A percentile compares a stretch with the other conserved stretches of the same genome.
These are phyloP conservation scores for Mastomys natalensis DNA, from an alignment of 2,113 vertebrate species.

Conservation along the genomic window DNA sequence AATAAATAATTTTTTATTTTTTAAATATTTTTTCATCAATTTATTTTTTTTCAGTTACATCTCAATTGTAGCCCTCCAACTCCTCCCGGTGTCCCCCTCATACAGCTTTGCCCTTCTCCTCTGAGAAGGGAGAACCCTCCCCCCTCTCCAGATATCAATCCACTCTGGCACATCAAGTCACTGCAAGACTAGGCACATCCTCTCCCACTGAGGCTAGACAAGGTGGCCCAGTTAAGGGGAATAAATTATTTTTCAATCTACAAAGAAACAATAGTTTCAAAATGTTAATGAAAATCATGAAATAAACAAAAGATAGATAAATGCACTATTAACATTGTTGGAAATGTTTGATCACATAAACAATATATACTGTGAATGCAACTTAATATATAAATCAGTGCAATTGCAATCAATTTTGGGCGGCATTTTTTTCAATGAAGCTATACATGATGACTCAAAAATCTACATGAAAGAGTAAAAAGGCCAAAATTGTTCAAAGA, in stretches of 20 bases:
- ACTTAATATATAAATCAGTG: background rate
- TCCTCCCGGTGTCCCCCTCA: too few relatives aligned
- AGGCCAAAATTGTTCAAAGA: background rate
- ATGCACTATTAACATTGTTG: background rate
- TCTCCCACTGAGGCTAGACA: too few relatives aligned
- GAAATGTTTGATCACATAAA: background rate
- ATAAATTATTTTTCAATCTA: background rate
- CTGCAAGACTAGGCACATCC: too few relatives aligned
- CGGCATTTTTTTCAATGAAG: background rate
- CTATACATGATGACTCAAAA: background rate
- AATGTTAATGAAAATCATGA: conserved; percentile 11
- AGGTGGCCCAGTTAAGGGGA: too few relatives aligned
- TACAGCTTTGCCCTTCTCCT: too few relatives aligned
- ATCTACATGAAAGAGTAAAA: background rate
- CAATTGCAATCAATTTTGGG: conserved; percentile 28
- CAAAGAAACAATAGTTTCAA: conserved; percentile 14
- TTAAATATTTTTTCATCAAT: background rate
- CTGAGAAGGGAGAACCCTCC: too few relatives aligned
- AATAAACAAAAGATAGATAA: conserved; percentile 42
- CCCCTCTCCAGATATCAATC: too few relatives aligned
- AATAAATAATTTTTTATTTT: background rate
- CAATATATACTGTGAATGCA: background rate
- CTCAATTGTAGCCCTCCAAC: too few relatives aligned
- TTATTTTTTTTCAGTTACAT: too few relatives aligned
- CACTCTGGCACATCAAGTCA: too few relatives aligned